Base-by-base conservation (phyloP, 2,113 vertebrate species). In the Caloenas nicobarica region DNA sequence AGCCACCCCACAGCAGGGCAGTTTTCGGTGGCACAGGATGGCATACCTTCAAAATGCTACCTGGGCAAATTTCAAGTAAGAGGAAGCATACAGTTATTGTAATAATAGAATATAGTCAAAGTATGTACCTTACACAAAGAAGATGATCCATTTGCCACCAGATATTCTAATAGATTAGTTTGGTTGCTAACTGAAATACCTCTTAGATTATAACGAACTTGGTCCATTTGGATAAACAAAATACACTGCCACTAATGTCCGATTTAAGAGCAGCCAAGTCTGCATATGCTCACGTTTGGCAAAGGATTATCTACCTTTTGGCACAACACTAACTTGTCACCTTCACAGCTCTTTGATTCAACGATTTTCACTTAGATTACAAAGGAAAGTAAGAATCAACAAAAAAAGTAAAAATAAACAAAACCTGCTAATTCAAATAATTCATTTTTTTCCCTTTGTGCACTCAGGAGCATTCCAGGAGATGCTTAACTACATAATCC, bases 261-360 rank as follows among this genome's bases (percentile, higher is more conserved):
- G 61, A 84, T n/a, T 76, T 48, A 62, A 80, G 51, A 93, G 65
- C 40, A 94, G 80, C 57, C 13, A 3, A 96, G 62, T 66, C 93
- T 93, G 88, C 86, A 89, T 82, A 93, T n/a, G 34, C 58, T 92
- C 29, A 48, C 33, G 29, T 82, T 81, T 91, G 78, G 81, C 77
- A 95, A 71, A 91, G 50, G 68, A 93, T 91, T 94, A 91, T 89
- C 50, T 79, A 4, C 86, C 81, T 81, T 86, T 25, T 57, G 64
- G 81, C 84, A 91, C 61, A 78, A 86, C 0, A 23, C 73, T 51
- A 84, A 64, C 79, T 68, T 86, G 18, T 46, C 83, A 89, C 80
- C 34, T 89, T 66, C 42, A 44, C 10, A 33, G 61, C 34, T 54
- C 83, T 85, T 88, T 34, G 71, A 79, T 79, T 68, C 34, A 62